A percentile compares a stretch with the other conserved stretches of the same genome.
Conservation (phyloP, 2,113 vertebrate genomes). For the Formicarius rufipectus region DNA sequence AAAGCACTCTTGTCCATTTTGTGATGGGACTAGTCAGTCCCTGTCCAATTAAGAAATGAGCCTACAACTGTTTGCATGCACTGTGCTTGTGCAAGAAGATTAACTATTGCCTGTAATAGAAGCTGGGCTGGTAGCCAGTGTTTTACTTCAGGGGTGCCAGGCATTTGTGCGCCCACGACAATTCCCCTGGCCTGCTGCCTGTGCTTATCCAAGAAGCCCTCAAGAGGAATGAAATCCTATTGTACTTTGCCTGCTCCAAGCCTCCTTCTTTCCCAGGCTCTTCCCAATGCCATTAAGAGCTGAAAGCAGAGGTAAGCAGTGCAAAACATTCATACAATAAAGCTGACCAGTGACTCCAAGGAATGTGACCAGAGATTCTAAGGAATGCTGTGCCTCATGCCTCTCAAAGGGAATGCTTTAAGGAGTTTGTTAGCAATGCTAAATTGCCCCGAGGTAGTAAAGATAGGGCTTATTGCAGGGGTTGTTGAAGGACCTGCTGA, state of each 20-base stretch:
- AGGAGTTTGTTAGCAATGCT: background rate
- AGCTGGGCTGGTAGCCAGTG: background rate
- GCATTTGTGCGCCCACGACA: background rate
- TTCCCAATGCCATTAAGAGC: background rate
- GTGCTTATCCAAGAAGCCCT: background rate
- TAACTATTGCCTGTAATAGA: background rate
- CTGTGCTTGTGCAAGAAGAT: background rate
- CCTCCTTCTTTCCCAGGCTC: background rate
- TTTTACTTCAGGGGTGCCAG: background rate
- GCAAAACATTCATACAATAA: accelerated
- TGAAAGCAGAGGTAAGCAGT: background rate
- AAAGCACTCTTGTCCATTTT: background rate
- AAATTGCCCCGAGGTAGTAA: background rate
- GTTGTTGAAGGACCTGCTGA: background rate
- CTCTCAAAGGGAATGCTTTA: background rate
- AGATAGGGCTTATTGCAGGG: background rate
- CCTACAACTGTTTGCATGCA: background rate
- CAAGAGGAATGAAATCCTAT: background rate
- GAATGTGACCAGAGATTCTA: background rate
- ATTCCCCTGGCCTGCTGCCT: background rate
- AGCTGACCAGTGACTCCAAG: background rate
- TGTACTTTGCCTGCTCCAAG: background rate
- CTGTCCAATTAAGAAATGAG: background rate
- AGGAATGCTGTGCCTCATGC: background rate
- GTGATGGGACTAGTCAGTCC: background rate